phyloP scores from a whole-genome alignment of 2,797 vertebrate genomes.

The Helostoma temminkii region DNA sequence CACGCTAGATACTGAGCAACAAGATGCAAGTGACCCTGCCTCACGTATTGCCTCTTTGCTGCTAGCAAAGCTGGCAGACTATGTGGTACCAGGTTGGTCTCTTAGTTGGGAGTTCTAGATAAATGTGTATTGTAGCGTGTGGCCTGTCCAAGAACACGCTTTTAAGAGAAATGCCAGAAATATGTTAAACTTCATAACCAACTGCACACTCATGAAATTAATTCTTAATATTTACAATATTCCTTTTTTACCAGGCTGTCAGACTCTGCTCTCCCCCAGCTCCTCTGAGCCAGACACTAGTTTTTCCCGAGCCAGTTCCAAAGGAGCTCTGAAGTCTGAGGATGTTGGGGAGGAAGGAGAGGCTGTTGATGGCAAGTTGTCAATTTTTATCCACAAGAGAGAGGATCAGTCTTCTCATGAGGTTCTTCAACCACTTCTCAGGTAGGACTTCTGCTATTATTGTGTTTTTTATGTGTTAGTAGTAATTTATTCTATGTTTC shows the following conservation, averaged over 20 bases:
- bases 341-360: conserved; percentile 95
- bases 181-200: neutral
- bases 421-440: conserved; percentile 96
- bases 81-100: conserved; percentile 94
- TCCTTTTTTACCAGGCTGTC: conserved; percentile 87
- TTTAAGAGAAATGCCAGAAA: conserved; percentile 3
- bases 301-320: conserved; percentile 91
- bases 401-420: conserved; percentile 99
- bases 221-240: conserved; percentile 1
- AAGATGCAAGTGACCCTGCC: conserved; percentile 95
- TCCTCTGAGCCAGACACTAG: conserved; percentile 95
- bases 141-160: neutral
- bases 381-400: conserved; percentile 98
- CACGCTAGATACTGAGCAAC: conserved; percentile 92
- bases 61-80: conserved; percentile 96
- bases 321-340: conserved; percentile 93
- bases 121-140: neutral
- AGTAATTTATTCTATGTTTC: neutral
- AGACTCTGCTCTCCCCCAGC: conserved; percentile 97
- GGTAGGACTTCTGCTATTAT: conserved; percentile 78
- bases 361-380: conserved; percentile 97
- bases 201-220: neutral
- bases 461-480: conserved; percentile 3
- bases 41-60: conserved; percentile 96
- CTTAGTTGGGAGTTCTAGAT: neutral